Evolutionary conservation across 2,797 vertebrate species (phyloP).

Genomic region (Lagorchestes hirsutus): DNA sequence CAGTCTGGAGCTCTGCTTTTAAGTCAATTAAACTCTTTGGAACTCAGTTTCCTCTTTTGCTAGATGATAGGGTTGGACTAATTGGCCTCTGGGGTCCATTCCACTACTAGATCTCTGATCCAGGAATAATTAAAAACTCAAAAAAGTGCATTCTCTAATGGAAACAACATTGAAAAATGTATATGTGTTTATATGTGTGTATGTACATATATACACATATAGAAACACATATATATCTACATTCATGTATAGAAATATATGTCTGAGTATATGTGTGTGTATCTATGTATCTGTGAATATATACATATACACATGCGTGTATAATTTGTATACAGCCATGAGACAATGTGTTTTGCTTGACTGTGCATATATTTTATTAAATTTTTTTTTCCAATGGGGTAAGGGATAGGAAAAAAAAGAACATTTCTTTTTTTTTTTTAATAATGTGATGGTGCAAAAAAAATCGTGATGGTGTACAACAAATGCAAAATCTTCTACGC

Average conservation of each 20-base stretch:
- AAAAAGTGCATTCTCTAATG: neutral
- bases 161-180: neutral
- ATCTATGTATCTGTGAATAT: neutral
- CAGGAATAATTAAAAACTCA: neutral
- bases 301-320: too few species aligned
- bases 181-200: neutral
- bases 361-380: neutral
- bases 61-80: neutral
- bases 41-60: neutral
- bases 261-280: neutral
- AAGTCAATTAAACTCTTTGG: neutral
- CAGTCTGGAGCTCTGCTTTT: neutral
- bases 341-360: neutral
- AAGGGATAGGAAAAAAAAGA: neutral
- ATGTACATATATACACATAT: neutral
- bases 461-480: neutral
- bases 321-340: neutral
- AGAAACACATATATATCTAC: neutral
- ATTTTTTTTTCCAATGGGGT: neutral
- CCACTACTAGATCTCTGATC: neutral
- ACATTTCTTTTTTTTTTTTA: neutral
- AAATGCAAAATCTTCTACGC: neutral
- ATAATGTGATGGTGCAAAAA: neutral
- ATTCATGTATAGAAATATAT: neutral
- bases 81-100: neutral